Conservation (phyloP, 2,113 vertebrate species). For the Nyctibius bracteatus region DNA sequence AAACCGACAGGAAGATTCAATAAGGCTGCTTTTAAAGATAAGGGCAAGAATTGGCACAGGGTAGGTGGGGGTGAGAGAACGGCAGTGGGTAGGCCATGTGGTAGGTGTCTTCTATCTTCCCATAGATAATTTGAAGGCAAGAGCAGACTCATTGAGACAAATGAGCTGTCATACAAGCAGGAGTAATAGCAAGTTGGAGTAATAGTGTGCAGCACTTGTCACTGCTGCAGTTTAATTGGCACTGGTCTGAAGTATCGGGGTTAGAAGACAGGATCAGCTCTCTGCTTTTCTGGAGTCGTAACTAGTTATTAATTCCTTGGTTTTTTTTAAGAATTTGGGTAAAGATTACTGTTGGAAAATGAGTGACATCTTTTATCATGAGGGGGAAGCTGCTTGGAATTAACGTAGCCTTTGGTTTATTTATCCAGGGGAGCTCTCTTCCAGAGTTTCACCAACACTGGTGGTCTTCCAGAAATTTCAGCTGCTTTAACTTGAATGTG, state of each 20-base stretch:
- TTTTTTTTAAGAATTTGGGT: background rate
- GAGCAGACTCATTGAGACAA: conserved; percentile 4
- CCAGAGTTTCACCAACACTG: background rate
- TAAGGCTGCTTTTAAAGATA: conserved; percentile 12
- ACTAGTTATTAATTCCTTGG: background rate
- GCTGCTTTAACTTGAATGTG: background rate
- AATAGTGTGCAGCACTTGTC: background rate
- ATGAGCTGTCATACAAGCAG: background rate
- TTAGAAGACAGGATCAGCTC: background rate
- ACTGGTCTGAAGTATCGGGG: background rate
- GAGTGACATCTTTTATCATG: background rate
- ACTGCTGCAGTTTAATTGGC: background rate
- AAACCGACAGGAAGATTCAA: background rate
- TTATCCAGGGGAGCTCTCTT: background rate
- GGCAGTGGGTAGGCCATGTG: background rate
- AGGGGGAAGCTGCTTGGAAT: background rate
- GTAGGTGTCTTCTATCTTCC: background rate
- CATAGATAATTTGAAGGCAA: background rate
- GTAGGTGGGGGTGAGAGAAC: background rate
- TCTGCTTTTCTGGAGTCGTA: background rate
- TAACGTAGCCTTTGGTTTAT: background rate
- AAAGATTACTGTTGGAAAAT: background rate
- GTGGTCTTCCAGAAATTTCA: background rate
- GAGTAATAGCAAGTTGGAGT: background rate
- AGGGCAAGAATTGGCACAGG: background rate